Percentiles rank a stretch among this genome's conserved stretches.
Conservation (phyloP, 1,140 invertebrate genomes). For the Anoplophora glabripennis region DNA sequence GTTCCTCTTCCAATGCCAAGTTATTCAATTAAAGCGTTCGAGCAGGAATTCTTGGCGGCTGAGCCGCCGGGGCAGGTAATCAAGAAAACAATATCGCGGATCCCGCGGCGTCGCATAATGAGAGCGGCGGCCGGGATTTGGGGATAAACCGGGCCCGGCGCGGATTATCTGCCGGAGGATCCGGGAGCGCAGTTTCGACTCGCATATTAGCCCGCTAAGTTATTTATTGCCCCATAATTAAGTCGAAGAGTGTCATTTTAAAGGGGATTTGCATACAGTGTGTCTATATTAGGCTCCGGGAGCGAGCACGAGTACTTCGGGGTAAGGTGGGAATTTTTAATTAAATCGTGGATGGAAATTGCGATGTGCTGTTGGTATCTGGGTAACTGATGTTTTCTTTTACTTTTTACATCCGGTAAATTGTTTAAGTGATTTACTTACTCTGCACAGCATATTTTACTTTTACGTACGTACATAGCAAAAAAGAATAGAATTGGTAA, state of each 20-base stretch:
- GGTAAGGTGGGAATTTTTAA: neutral
- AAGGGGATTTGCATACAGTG: slow-evolving; percentile 15
- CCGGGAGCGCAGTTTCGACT: slow-evolving; percentile 25
- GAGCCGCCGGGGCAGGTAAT: slow-evolving; percentile 36
- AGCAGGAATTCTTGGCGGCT: neutral
- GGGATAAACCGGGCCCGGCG: slow-evolving; percentile 25
- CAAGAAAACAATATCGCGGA: slow-evolving; percentile 45
- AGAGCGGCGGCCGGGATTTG: slow-evolving; percentile 30
- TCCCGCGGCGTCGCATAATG: slow-evolving; percentile 43
- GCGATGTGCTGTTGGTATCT: no score
- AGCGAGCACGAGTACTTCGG: neutral
- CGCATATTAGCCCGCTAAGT: slow-evolving; percentile 36
- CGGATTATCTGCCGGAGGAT: slow-evolving; percentile 36
- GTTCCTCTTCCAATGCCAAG: no score
- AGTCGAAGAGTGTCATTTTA: slow-evolving; percentile 30
- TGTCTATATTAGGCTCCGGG: no score
- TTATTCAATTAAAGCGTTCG: neutral
- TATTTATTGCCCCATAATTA: slow-evolving; percentile 40
- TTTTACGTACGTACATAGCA: no score
- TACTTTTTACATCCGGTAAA: no score
- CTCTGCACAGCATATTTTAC: no score
- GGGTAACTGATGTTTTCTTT: no score
- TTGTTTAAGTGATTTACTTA: no score
- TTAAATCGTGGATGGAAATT: neutral
- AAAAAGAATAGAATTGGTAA: no score